Conservation (phyloP, 2,113 vertebrate genomes). For the Thryonomys swinderianus region DNA sequence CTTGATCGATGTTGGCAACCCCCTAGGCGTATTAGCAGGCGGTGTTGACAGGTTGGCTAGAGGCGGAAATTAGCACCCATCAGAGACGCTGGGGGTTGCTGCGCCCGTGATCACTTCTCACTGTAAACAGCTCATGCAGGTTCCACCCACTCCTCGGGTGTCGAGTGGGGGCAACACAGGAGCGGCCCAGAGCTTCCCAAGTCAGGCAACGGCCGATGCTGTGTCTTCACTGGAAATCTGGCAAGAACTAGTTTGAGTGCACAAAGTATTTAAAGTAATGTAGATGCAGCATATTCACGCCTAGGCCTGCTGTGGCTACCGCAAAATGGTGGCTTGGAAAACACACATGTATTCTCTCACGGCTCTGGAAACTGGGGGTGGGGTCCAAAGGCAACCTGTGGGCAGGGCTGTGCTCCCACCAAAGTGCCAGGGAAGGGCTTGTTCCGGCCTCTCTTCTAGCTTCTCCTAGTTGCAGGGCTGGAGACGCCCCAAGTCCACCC, state of each 20-base stretch:
- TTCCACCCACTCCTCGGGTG: neutral
- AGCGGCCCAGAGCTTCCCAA: neutral
- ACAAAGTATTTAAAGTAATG: neutral
- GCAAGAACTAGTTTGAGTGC: neutral
- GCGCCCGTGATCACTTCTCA: conserved; percentile 3
- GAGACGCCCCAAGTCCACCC: neutral
- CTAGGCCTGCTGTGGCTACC: neutral
- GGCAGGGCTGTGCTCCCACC: too few species aligned
- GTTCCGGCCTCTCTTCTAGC: neutral
- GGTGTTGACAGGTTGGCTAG: conserved; percentile 68
- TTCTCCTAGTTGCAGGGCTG: neutral
- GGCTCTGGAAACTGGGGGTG: neutral
- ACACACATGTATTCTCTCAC: neutral
- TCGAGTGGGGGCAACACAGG: neutral
- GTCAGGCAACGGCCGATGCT: neutral
- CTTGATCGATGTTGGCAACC: conserved; percentile 63
- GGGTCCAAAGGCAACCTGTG: neutral
- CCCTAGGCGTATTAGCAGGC: conserved; percentile 48
- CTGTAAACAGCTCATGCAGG: conserved; percentile 8
- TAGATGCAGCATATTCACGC: neutral
- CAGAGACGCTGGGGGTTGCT: neutral
- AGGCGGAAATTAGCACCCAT: conserved; percentile 51
- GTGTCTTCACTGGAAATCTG: neutral
- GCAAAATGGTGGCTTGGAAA: neutral
- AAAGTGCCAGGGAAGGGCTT: neutral